phyloP scores from a whole-genome alignment of 2,113 vertebrate species.

The Callocephalon fimbriatum region DNA sequence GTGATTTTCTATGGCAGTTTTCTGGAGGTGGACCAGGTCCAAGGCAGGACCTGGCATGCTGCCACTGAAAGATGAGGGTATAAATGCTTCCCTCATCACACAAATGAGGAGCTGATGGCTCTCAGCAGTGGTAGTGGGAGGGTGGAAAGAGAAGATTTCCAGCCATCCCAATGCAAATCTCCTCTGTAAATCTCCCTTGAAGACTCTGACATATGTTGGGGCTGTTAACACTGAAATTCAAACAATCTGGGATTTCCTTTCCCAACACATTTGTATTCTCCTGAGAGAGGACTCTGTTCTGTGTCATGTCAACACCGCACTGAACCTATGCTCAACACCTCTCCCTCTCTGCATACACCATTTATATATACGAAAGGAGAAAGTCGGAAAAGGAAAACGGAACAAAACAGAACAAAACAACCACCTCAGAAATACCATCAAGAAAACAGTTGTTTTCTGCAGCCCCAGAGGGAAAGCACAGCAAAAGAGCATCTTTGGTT shows the following conservation, averaged over 20 bases:
- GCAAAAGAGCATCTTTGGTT: neutral
- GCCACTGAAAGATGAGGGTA: rapidly evolving
- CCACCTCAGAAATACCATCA: neutral
- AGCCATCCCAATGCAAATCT: neutral
- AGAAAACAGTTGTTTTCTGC: neutral
- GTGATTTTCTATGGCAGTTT: neutral
- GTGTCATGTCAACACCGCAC: neutral
- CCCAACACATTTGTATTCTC: neutral
- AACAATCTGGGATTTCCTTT: neutral
- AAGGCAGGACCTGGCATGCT: neutral
- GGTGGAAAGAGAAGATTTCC: neutral
- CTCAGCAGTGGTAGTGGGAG: neutral
- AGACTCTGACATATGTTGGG: neutral
- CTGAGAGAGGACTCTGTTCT: neutral
- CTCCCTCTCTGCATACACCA: neutral
- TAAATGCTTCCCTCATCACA: neutral
- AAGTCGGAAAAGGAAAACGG: neutral
- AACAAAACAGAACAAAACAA: neutral
- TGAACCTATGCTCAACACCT: neutral
- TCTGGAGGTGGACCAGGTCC: neutral
- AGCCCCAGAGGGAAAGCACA: neutral
- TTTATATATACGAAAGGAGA: neutral
- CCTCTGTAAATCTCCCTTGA: neutral
- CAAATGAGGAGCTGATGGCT: neutral
- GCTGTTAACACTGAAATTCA: neutral